phyloP scores from a whole-genome alignment of 2,113 vertebrate genomes.

The Vimba vimba region DNA sequence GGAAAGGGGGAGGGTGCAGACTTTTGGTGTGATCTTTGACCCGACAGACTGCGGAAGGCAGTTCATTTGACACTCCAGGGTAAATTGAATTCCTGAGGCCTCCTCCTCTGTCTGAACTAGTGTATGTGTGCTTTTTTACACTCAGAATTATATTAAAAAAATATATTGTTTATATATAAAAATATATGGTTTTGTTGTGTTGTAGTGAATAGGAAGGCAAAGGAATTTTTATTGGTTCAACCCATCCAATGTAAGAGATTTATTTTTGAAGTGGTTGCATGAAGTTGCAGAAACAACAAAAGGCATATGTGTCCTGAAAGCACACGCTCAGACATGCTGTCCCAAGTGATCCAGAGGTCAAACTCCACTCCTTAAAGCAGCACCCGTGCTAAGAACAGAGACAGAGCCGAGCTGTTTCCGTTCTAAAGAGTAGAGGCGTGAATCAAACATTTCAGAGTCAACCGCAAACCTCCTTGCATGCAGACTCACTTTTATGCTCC shows the following conservation, averaged over 20 bases:
- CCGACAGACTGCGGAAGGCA: slow-evolving; percentile 26
- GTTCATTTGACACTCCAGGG: slow-evolving; percentile 33
- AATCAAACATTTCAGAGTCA: slow-evolving; percentile 2
- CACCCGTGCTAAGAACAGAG: not conserved
- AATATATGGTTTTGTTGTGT: not conserved
- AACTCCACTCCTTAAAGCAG: not conserved
- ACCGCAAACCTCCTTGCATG: not conserved
- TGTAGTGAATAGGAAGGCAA: not conserved
- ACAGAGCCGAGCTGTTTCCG: not conserved
- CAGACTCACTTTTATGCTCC: not conserved
- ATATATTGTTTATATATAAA: no score
- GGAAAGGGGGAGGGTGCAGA: slow-evolving; percentile 23
- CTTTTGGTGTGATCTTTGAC: slow-evolving; percentile 47
- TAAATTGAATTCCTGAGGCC: slow-evolving; percentile 44
- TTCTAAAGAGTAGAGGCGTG: not conserved
- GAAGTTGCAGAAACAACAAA: slow-evolving; percentile 8
- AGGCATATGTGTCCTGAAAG: slow-evolving; percentile 1
- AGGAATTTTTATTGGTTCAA: not conserved
- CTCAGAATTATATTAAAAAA: not conserved
- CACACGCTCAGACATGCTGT: slow-evolving; percentile 36
- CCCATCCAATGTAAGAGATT: not conserved
- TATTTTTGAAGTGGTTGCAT: not conserved
- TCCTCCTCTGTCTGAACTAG: slow-evolving; percentile 3
- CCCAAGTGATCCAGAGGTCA: slow-evolving; percentile 8
- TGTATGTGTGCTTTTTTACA: not conserved